Conservation (phyloP, 2,797 vertebrate species). For the Neosilurus mollespiculum region DNA sequence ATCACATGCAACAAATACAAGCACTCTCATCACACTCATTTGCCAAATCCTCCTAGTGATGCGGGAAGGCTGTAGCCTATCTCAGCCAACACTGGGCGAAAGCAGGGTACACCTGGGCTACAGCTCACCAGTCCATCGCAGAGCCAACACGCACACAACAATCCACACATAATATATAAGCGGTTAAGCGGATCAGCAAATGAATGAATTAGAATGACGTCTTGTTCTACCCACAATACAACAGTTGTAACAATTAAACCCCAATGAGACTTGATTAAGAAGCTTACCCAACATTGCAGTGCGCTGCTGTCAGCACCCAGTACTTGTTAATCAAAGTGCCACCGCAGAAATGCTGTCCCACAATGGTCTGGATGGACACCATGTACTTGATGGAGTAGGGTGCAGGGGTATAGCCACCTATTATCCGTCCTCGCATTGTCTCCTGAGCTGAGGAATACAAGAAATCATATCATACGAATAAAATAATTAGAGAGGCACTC, state of each 20-base stretch:
- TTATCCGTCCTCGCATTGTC: slow-evolving; percentile 63
- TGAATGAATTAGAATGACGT: too few species aligned
- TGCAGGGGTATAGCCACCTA: slow-evolving; percentile 74
- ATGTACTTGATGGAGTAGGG: slow-evolving; percentile 80
- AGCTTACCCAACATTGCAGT: slow-evolving; percentile 76
- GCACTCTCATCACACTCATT: background rate
- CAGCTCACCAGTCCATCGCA: too few species aligned
- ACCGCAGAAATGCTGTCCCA: slow-evolving; percentile 72
- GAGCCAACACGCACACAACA: too few species aligned
- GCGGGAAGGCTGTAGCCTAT: too few species aligned
- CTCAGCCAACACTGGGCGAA: too few species aligned
- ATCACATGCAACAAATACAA: background rate
- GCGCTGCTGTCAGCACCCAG: slow-evolving; percentile 79
- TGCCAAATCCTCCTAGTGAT: too few species aligned
- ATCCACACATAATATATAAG: too few species aligned
- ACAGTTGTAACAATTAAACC: background rate
- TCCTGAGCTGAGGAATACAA: slow-evolving; percentile 62
- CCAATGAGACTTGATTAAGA: background rate
- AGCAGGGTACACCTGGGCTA: too few species aligned
- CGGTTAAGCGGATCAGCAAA: too few species aligned
- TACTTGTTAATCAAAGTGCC: slow-evolving; percentile 73
- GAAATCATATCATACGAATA: background rate
- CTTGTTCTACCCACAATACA: too few species aligned
- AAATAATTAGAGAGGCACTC: too few species aligned
- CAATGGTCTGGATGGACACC: slow-evolving; percentile 75